Evolutionary conservation across 2,888 invertebrate genomes (phyloP), one percentile per base, ranked within the genome.

Genomic region (Seira ritae): DNA sequence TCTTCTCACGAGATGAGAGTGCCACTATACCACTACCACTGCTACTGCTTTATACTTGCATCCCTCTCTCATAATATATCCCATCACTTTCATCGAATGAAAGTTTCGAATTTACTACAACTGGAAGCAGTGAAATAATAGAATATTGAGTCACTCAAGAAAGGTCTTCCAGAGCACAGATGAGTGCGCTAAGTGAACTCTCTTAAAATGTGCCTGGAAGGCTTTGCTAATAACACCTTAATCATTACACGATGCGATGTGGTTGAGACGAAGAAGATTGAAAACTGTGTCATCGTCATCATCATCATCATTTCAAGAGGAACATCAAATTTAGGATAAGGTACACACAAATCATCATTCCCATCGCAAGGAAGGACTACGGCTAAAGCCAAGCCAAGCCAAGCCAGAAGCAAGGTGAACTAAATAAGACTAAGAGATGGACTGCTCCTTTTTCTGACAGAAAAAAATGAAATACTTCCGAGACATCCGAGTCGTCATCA

Each of bases 171-270:
- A 8, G 31, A n/a, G 15, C 55, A 73, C 60, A 60, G 62, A 31
- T 37, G 42, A 37, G 69, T 20, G 20, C 2, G 31, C 69, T 24
- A 46, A 46, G 67, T 8, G 62, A 69, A 65, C 69, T 37, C 70
- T 80, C 73, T 68, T 74, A 80, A 70, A 71, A 75, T 68, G 8
- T 82, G 66, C 75, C 84, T 80, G 73, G 68, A 73, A 86, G 84
- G 76, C 85, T 78, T 78, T 74, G 79, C 79, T 84, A 85, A 86
- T 85, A 84, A 87, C 85, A 86, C 88, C 86, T 86, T 80, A 86
- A 85, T 86, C 86, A 87, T 85, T 87, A 72, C 84, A 87, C 72
- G 67, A 46, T 62, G 19, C 20, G 62, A 55, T 31, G 31, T 31
- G 31, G 22, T 20, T 62, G 76, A 73, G 67, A 69, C 62, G 67